A percentile compares a stretch with the other conserved stretches of the same genome.
Evolutionary conservation across 2,113 vertebrate genomes (phyloP).

Genomic region (Mus spicilegus): DNA sequence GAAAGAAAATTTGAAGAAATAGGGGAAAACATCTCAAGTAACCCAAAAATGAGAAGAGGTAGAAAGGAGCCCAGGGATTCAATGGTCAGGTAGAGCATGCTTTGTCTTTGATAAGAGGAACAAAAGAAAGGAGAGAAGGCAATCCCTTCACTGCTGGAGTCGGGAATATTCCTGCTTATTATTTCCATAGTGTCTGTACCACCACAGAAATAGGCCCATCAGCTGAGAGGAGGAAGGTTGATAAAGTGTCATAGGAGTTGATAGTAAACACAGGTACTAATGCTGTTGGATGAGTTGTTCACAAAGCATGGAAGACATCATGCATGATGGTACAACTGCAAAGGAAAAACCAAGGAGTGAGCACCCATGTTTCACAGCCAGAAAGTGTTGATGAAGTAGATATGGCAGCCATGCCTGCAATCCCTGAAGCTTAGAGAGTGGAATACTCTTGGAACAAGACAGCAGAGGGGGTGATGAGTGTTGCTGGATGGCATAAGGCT

Average conservation of each 20-base stretch:
- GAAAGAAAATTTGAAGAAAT: background rate
- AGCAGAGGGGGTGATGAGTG: background rate
- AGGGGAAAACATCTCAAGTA: background rate
- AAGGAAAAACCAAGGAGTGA: background rate
- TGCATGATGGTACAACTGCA: background rate
- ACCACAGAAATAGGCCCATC: background rate
- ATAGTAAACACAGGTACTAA: background rate
- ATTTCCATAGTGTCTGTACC: background rate
- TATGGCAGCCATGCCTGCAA: background rate
- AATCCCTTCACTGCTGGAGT: background rate
- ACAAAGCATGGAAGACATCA: background rate
- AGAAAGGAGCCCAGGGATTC: background rate
- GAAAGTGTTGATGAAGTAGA: background rate
- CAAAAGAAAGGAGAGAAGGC: background rate
- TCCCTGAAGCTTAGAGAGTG: background rate
- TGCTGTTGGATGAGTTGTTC: background rate
- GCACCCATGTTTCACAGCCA: background rate
- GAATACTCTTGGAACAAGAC: background rate
- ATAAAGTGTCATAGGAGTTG: background rate
- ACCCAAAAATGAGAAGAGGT: background rate
- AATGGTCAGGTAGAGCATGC: background rate
- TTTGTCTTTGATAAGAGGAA: background rate
- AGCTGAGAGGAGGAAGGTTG: background rate
- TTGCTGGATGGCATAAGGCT: background rate
- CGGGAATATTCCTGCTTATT: background rate